These are phyloP conservation scores for Hemiprocne comata DNA, from an alignment of 2,113 vertebrate species.

Conservation along the genomic window DNA sequence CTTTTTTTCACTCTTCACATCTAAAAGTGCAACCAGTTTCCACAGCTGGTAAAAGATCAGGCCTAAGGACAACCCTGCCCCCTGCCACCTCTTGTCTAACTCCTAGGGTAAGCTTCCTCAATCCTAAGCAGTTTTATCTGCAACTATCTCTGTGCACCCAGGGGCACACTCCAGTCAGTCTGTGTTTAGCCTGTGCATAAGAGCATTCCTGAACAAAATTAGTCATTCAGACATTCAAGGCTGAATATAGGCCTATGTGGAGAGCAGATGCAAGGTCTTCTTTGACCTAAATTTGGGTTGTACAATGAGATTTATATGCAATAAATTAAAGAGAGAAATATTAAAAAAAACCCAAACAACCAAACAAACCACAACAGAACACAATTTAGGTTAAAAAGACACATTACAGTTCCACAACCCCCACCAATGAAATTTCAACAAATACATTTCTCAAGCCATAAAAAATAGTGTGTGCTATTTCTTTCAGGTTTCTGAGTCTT, in stretches of 20 bases:
- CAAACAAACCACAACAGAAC: not conserved
- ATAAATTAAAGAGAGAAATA: not conserved
- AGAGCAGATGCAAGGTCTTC: not conserved
- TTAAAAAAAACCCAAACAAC: not conserved
- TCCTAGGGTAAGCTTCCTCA: not conserved
- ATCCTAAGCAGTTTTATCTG: not conserved
- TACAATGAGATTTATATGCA: not conserved
- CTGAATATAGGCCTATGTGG: not conserved
- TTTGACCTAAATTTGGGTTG: not conserved
- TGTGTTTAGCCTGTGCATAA: not conserved
- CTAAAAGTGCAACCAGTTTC: not conserved
- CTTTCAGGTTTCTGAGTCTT: not conserved
- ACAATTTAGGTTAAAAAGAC: not conserved
- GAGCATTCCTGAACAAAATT: not conserved
- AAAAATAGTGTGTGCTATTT: not conserved
- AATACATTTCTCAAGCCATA: not conserved
- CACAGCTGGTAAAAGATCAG: not conserved
- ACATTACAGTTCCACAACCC: not conserved
- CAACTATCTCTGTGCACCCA: not conserved
- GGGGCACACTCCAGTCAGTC: not conserved
- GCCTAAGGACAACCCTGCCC: not conserved
- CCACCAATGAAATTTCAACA: not conserved
- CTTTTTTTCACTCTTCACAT: not conserved
- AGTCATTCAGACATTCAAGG: not conserved
- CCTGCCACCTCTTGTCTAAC: not conserved